Evolutionary conservation across 2,797 vertebrate species (phyloP).

Genomic region (Chrysocyon brachyurus): DNA sequence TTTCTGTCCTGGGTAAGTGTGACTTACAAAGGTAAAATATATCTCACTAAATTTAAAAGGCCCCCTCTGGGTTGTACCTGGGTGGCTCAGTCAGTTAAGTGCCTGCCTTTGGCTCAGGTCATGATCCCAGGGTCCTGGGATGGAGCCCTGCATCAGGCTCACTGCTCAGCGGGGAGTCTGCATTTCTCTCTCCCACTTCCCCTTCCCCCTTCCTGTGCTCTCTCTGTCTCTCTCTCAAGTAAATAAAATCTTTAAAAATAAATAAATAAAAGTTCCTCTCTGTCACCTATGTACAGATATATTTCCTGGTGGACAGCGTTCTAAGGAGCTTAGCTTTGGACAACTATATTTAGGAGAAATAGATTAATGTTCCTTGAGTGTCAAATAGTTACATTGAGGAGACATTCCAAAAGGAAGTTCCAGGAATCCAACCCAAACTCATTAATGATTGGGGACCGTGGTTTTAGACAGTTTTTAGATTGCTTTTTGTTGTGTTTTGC

Average conservation of each 20-base stretch:
- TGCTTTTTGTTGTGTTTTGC: slow-evolving; percentile 63
- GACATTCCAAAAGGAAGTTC: background rate
- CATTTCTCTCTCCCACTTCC: background rate
- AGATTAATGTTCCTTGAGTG: background rate
- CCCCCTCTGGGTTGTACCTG: background rate
- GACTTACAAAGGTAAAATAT: background rate
- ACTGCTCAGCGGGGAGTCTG: background rate
- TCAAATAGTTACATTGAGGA: background rate
- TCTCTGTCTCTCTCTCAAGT: background rate
- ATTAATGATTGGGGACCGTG: background rate
- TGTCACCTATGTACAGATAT: background rate
- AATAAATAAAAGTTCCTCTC: background rate
- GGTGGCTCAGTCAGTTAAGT: background rate
- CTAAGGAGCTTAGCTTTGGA: background rate
- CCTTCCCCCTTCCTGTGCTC: background rate
- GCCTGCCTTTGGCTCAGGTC: background rate
- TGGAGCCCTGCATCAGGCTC: background rate
- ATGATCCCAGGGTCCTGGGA: background rate
- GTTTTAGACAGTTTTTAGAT: slow-evolving; percentile 39
- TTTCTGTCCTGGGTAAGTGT: slow-evolving; percentile 6
- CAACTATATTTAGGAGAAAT: slow-evolving; percentile 44
- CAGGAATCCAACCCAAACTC: background rate
- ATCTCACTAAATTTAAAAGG: background rate
- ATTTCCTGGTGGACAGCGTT: slow-evolving; percentile 7
- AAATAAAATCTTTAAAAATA: background rate